These are phyloP conservation scores for Fabriciana adippe DNA, from an alignment of 2,888 invertebrate species.

Conservation along the genomic window DNA sequence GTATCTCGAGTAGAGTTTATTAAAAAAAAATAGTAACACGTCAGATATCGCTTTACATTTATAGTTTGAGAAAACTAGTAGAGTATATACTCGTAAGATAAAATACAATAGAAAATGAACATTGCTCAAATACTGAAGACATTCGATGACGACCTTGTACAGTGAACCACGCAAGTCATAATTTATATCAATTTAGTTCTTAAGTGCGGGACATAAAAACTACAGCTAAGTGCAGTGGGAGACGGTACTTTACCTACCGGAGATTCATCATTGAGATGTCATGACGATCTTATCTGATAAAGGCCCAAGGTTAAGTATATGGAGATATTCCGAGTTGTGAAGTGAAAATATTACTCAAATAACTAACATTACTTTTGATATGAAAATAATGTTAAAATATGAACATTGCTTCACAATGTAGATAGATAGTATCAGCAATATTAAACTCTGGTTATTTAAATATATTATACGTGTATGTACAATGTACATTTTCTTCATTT, in stretches of 20 bases:
- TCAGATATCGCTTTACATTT: too few species aligned
- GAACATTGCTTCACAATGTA: too few species aligned
- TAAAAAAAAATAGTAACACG: too few species aligned
- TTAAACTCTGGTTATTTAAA: not conserved
- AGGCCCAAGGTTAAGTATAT: slow-evolving; percentile 41
- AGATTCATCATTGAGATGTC: slow-evolving; percentile 51
- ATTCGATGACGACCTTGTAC: slow-evolving; percentile 26
- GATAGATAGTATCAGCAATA: too few species aligned
- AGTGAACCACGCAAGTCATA: slow-evolving; percentile 7
- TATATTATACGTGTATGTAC: not conserved
- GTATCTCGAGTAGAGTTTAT: too few species aligned
- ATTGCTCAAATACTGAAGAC: not conserved
- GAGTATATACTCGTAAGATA: too few species aligned
- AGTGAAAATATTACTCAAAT: not conserved
- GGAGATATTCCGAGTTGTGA: slow-evolving; percentile 22
- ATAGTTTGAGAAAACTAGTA: too few species aligned
- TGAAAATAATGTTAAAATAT: not conserved
- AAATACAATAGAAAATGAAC: not conserved
- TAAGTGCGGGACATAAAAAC: slow-evolving; percentile 23
- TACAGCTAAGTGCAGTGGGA: slow-evolving; percentile 27
- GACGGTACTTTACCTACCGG: slow-evolving; percentile 34
- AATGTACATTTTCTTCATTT: not conserved
- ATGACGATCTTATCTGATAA: slow-evolving; percentile 52
- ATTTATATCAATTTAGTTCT: slow-evolving; percentile 24
- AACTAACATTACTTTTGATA: not conserved